Conservation (phyloP, 2,797 vertebrate genomes). For the Sardinella longiceps region DNA sequence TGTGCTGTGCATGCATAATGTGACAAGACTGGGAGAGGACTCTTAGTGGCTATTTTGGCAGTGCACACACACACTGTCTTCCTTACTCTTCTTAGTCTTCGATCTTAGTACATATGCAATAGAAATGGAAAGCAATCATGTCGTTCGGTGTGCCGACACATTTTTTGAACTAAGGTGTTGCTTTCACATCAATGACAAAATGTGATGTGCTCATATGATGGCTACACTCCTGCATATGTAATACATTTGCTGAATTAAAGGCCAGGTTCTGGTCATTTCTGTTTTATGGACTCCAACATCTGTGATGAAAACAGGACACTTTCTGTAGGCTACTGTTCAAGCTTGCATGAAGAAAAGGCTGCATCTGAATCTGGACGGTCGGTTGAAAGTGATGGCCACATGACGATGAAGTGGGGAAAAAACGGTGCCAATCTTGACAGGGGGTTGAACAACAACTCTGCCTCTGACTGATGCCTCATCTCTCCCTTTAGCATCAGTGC, state of each 20-base stretch:
- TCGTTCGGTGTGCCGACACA: background rate
- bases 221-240: background rate
- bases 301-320: background rate
- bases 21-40: background rate
- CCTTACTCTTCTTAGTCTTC: background rate
- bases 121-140: background rate
- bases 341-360: background rate
- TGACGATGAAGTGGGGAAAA: background rate
- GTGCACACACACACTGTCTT: background rate
- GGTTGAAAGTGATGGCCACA: background rate
- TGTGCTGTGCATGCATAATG: background rate
- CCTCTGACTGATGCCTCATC: background rate
- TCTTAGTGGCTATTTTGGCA: background rate
- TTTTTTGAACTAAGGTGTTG: background rate
- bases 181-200: background rate
- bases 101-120: background rate
- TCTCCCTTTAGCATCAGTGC: background rate
- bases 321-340: background rate
- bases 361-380: background rate
- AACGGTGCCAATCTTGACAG: background rate
- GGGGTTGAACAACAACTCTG: constrained; percentile 13
- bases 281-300: background rate
- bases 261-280: background rate
- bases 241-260: background rate
- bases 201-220: background rate